Evolutionary conservation across 2,888 invertebrate genomes (phyloP).

Genomic region (Orthosia incerta): DNA sequence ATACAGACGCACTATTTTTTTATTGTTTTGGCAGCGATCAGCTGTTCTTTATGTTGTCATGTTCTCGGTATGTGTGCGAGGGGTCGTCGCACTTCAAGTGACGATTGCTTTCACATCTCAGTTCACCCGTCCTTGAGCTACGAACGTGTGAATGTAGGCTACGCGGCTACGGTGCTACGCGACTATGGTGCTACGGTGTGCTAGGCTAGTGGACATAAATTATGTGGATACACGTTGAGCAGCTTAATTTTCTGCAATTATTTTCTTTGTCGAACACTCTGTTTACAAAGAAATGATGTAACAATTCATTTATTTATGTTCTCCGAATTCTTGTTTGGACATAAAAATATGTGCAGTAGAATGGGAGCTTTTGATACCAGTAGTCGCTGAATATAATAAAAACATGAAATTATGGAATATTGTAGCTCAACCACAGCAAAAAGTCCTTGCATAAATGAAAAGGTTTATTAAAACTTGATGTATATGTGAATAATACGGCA

Average conservation of each 20-base stretch:
- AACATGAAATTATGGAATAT: neutral
- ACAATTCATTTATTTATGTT: too few relatives aligned
- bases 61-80: neutral
- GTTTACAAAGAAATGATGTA: too few relatives aligned
- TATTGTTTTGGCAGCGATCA: conserved; percentile 7
- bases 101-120: conserved; percentile 11
- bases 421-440: neutral
- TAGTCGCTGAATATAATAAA: neutral
- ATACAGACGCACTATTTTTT: neutral
- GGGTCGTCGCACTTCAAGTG: conserved; percentile 15
- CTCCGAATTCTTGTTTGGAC: neutral
- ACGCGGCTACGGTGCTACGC: conserved; percentile 43
- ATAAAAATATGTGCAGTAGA: too few relatives aligned
- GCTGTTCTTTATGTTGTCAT: neutral
- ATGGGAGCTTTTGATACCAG: too few relatives aligned
- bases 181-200: conserved; percentile 6
- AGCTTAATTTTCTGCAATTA: too few relatives aligned
- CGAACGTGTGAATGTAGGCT: conserved; percentile 48
- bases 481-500: neutral
- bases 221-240: too few relatives aligned
- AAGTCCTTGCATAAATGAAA: conserved; percentile 29
- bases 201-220: neutral
- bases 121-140: conserved; percentile 37
- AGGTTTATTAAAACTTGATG: conserved; percentile 22
- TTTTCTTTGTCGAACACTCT: too few relatives aligned